phyloP scores from a whole-genome alignment of 2,888 invertebrate species.

The Entomobrya proxima region DNA sequence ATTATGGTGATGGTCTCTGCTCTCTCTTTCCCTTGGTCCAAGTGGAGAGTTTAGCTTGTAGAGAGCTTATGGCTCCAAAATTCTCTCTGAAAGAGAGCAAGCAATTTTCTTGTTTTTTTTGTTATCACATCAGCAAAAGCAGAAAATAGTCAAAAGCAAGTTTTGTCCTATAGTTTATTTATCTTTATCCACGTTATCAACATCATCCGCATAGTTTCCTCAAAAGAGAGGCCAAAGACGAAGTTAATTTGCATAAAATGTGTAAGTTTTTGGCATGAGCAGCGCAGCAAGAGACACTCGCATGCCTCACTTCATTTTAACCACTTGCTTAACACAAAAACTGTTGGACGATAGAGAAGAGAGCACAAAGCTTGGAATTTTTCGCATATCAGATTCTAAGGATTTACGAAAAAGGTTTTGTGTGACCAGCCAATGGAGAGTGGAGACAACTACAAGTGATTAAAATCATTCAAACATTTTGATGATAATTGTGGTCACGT shows the following conservation, averaged over 20 bases:
- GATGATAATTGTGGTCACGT: neutral
- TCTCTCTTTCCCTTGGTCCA: too few relatives aligned
- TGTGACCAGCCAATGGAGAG: too few relatives aligned
- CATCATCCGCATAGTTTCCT: neutral
- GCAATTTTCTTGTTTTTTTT: neutral
- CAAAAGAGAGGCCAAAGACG: neutral
- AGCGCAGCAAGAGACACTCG: neutral
- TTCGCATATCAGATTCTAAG: too few relatives aligned
- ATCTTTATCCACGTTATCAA: neutral
- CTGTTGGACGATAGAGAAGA: neutral
- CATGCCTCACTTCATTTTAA: neutral
- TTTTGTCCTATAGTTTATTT: neutral
- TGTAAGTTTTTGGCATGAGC: constrained; percentile 7
- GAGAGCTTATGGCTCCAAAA: neutral
- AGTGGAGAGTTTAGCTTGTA: neutral
- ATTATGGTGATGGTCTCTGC: neutral
- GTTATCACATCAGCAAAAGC: neutral
- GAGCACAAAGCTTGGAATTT: too few relatives aligned
- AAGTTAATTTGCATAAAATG: constrained; percentile 34
- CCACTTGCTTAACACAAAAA: too few relatives aligned
- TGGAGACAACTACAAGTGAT: constrained; percentile 1
- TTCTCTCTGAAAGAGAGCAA: too few relatives aligned
- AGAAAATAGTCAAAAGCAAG: neutral
- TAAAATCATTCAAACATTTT: neutral
- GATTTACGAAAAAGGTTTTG: too few relatives aligned